Evolutionary conservation across 2,888 invertebrate genomes (phyloP).

Genomic region (Heterodera filipjevi): DNA sequence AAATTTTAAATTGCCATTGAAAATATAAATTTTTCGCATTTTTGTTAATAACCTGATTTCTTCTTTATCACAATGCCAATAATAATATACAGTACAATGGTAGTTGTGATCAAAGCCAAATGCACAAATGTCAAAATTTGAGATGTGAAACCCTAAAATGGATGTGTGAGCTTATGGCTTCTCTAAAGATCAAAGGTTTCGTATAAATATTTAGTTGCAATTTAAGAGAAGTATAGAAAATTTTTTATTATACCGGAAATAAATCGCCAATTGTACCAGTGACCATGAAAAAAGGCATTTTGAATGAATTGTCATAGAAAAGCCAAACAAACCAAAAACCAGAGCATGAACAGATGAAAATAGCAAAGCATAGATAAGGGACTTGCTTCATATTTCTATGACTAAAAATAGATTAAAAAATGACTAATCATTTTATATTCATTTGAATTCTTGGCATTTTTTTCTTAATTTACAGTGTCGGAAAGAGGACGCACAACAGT

Average conservation of each 20-base stretch:
- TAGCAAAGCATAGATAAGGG: not conserved
- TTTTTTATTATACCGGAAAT: too few species aligned
- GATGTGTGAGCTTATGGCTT: too few species aligned
- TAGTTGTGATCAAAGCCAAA: not conserved
- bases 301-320: not conserved
- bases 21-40: not conserved
- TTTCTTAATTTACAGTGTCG: slow-evolving; percentile 1
- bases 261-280: not conserved
- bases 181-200: too few species aligned
- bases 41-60: not conserved
- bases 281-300: not conserved
- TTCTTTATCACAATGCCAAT: not conserved
- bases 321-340: not conserved
- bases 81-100: not conserved
- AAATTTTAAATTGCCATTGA: not conserved
- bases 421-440: not conserved
- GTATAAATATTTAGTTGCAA: too few species aligned
- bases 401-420: not conserved
- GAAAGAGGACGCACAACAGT: slow-evolving; percentile 13
- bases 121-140: too few species aligned
- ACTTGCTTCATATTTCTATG: not conserved
- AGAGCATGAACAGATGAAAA: not conserved
- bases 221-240: too few species aligned
- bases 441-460: not conserved
- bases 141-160: too few species aligned